Conservation (phyloP, 2,797 vertebrate species). For the Distichodus sexfasciatus region DNA sequence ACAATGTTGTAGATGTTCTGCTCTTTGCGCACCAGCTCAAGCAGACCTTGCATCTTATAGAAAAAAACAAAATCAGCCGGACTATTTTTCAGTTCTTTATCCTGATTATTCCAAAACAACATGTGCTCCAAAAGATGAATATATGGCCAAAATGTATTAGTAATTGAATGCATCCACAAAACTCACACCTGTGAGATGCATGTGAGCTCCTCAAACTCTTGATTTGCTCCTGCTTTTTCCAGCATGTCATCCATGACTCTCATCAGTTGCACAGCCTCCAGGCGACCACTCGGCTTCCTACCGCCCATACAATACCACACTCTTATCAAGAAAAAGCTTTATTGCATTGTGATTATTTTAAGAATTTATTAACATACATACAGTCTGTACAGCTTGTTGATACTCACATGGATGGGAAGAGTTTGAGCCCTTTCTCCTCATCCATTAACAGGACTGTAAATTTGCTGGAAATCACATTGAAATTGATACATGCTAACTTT, state of each 20-base stretch:
- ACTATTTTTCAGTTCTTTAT: neutral
- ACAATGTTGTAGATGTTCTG: slow-evolving; percentile 88
- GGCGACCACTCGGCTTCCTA: slow-evolving; percentile 84
- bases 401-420: slow-evolving; percentile 88
- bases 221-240: slow-evolving; percentile 79
- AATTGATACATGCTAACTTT: neutral
- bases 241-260: slow-evolving; percentile 87
- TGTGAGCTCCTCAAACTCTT: slow-evolving; percentile 66
- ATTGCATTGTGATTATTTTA: neutral
- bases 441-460: slow-evolving; percentile 86
- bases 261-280: slow-evolving; percentile 82
- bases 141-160: too few species aligned
- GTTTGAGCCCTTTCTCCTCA: slow-evolving; percentile 73
- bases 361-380: neutral
- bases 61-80: neutral
- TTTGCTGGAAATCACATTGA: slow-evolving; percentile 72
- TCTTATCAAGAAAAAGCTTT: neutral
- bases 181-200: slow-evolving; percentile 79
- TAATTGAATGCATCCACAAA: too few species aligned
- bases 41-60: slow-evolving; percentile 79
- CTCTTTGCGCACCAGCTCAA: slow-evolving; percentile 80
- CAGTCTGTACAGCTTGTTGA: neutral
- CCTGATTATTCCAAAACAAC: neutral
- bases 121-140: neutral
- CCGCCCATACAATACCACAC: neutral